Evolutionary conservation across 2,797 vertebrate genomes (phyloP).

Genomic region (Ispidina lecontei): DNA sequence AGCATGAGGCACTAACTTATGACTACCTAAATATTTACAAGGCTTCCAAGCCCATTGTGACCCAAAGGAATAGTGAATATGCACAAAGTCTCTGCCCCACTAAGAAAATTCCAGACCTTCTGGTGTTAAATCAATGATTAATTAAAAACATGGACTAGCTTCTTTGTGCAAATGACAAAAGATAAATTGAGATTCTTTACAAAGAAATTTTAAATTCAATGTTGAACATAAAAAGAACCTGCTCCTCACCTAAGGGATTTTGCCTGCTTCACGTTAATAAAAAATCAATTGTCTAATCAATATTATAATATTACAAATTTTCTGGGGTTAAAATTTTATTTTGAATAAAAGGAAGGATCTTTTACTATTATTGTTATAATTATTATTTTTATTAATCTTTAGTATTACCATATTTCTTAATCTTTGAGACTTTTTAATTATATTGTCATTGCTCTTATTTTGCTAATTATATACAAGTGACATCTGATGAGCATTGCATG

Average conservation of each 20-base stretch:
- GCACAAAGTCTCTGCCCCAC: not conserved
- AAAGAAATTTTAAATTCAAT: constrained; percentile 2
- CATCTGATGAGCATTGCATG: not conserved
- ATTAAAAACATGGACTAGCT: not conserved
- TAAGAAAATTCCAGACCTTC: not conserved
- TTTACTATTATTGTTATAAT: not conserved
- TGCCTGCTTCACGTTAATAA: not conserved
- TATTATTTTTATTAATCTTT: not conserved
- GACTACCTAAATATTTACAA: not conserved
- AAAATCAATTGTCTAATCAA: not conserved
- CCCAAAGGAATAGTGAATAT: not conserved
- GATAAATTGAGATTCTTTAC: not conserved
- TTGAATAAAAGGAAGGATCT: not conserved
- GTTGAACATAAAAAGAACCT: not conserved
- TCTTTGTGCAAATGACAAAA: not conserved
- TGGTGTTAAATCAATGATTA: not conserved
- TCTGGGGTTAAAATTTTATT: not conserved
- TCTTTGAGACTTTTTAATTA: not conserved
- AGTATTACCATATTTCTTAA: not conserved
- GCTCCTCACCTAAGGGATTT: not conserved
- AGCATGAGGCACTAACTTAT: not conserved
- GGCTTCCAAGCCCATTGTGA: not conserved
- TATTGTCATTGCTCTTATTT: not conserved
- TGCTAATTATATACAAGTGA: not conserved
- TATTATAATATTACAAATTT: not conserved